Base-by-base conservation (phyloP, 2,113 vertebrate species). In the Lepus timidus region DNA sequence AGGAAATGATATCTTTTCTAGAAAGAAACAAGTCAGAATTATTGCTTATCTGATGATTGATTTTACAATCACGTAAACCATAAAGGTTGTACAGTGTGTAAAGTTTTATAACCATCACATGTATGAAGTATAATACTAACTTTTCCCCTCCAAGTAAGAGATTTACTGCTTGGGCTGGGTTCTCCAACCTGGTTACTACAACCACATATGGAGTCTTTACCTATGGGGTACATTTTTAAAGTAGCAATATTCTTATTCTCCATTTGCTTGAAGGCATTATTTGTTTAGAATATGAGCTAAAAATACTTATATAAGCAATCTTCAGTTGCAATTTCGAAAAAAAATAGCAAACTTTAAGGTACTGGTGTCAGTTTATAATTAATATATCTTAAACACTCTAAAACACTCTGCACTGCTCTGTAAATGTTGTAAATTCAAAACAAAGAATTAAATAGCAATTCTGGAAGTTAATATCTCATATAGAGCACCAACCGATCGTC, bases 311-410 rank as follows among this genome's bases (percentile, higher is more conserved):
- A 75, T n/a, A 64, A 91, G 4, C 70, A 74, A 79, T 49, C 52
- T 14, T 44, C 12, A 49, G 4, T 70, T 75, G 3, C 8, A 29
- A 7, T 36, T 64, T 88, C 23, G 55, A 81, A 29, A 85, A 88
- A 88, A 93, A 89, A 52, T 49, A 36, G 27, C 36, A 95, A 14
- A 29, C 55, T 82, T 94, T 94, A 4, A 13, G 19, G 52, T 33
- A 3, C 20, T 9, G 16, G 3, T 73, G 3, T 82, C 25, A 39
- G 58, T 51, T 71, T 29, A 71, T 2, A 71, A 29, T 78, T 25
- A 62, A 29, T 22, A 39, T 25, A 49, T 51, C 16, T 58, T 76
- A 31, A 55, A 23, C 10, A 61, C 14, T 65, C 13, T 62, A 84
- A 75, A 81, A 23, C 39, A n/a, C 44, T 89, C 55, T 33, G 22